These are phyloP conservation scores for Octodonta nipae DNA, from an alignment of 2,888 invertebrate genomes.

Conservation along the genomic window DNA sequence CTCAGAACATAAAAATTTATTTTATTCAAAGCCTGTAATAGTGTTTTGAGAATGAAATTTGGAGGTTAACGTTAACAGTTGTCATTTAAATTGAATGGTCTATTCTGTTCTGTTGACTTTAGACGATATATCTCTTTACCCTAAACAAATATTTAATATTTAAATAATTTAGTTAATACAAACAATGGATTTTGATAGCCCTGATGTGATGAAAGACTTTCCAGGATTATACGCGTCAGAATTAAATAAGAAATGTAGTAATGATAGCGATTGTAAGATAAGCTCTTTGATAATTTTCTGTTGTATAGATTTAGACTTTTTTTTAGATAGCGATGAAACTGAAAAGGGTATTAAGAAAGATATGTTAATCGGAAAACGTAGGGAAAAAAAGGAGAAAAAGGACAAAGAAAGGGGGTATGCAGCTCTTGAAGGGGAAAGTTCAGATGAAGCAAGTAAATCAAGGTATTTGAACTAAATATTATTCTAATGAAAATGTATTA, in stretches of 20 bases:
- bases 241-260: slow-evolving; percentile 53
- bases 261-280: slow-evolving; percentile 67
- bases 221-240: slow-evolving; percentile 78
- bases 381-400: slow-evolving; percentile 74
- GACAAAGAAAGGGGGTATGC: slow-evolving; percentile 85
- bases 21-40: too few species aligned
- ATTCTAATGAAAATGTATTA: background rate
- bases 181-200: slow-evolving; percentile 70
- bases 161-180: slow-evolving; percentile 6
- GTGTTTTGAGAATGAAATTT: too few species aligned
- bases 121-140: too few species aligned
- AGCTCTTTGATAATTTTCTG: slow-evolving; percentile 6
- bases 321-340: slow-evolving; percentile 65
- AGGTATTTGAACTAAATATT: slow-evolving; percentile 15
- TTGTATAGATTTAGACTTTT: slow-evolving; percentile 6
- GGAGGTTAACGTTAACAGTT: too few species aligned
- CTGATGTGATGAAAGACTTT: slow-evolving; percentile 81
- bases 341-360: slow-evolving; percentile 72
- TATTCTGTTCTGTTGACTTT: too few species aligned
- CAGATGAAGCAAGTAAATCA: slow-evolving; percentile 56
- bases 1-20: too few species aligned
- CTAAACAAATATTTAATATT: too few species aligned
- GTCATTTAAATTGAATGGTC: too few species aligned
- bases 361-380: slow-evolving; percentile 59
- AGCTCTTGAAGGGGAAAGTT: slow-evolving; percentile 84